Base-by-base conservation (phyloP, 2,113 vertebrate species). In the Suricata suricatta region DNA sequence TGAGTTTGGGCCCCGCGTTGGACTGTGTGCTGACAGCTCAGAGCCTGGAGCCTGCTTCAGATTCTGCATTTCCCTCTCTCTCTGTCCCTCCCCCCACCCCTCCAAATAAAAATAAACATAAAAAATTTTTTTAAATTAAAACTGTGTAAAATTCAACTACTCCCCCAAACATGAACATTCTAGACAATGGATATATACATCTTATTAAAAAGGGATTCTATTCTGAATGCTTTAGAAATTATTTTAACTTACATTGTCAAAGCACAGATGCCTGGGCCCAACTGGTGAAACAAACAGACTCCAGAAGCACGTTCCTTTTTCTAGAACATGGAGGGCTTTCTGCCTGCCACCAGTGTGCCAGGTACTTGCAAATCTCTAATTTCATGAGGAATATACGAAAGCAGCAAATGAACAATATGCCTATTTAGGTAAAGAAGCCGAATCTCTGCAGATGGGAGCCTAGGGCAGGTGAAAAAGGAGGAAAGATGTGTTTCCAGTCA, bases 171-270 rank as follows among this genome's bases (percentile, higher is more conserved):
- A 91, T 19, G 66, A 94, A 88, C 52, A 68, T 69, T 50, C 93
- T 95, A 57, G 54, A 21, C 54, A 57, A 57, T 57, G 54, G 54
- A 10, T 63, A 7, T 16, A 15, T 52, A 16, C 19, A 6, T 54
- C 23, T 83, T 88, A 86, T 2, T 41, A 71, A 90, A 96, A 82
- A 35, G 35, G 47, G 25, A 86, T 31, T 85, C 60, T 71, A 25
- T 31, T 82, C 31, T 68, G 2, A 66, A 66, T 74, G 35, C 50
- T 91, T 96, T n/a, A 35, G 76, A 77, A 82, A 76, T 94, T 79
- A 90, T 47, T 91, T 90, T 74, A 92, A 96, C 69, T 95, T 74
- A 83, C 35, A 44, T 3, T 38, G 52, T 79, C 41, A 81, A 95
- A 60, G 50, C 66, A 74, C 52, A 83, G 66, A 89, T 50, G 76